Evolutionary conservation across 2,797 vertebrate genomes (phyloP).

Genomic region (Amblyopsis hoosieri): DNA sequence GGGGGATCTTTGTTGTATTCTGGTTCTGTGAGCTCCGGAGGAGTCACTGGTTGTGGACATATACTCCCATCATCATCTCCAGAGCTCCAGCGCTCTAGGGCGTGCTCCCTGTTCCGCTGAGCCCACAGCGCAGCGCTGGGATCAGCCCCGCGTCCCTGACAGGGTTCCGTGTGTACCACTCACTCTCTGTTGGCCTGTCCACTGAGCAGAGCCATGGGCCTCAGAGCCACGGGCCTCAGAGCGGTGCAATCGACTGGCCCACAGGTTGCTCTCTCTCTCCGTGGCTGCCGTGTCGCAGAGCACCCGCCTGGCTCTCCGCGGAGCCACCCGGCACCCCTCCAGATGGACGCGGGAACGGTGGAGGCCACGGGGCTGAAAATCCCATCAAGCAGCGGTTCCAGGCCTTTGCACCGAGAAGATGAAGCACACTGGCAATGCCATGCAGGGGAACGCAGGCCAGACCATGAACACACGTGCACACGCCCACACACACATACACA

Average conservation of each 20-base stretch:
- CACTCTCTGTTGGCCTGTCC: slow-evolving; percentile 68
- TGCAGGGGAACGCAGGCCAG: slow-evolving; percentile 75
- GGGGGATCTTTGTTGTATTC: slow-evolving; percentile 54
- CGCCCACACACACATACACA: neutral
- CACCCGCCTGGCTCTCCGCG: slow-evolving; percentile 61
- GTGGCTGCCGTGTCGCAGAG: slow-evolving; percentile 63
- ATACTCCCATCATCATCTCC: too few species aligned
- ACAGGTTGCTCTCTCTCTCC: slow-evolving; percentile 69
- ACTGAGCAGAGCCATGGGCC: slow-evolving; percentile 59
- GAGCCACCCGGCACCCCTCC: slow-evolving; percentile 68
- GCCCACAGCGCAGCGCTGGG: slow-evolving; percentile 62
- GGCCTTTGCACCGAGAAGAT: slow-evolving; percentile 79
- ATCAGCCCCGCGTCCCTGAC: slow-evolving; percentile 68
- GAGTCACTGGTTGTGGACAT: slow-evolving; percentile 51
- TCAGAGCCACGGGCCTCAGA: slow-evolving; percentile 69
- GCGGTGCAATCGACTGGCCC: slow-evolving; percentile 67
- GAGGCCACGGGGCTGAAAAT: slow-evolving; percentile 81
- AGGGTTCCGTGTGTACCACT: slow-evolving; percentile 53
- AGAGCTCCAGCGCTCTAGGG: slow-evolving; percentile 47
- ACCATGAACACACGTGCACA: slow-evolving; percentile 51
- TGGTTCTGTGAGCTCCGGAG: slow-evolving; percentile 61
- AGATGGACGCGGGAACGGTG: slow-evolving; percentile 73
- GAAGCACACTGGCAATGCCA: slow-evolving; percentile 65
- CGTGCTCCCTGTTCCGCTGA: slow-evolving; percentile 62
- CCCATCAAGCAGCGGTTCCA: slow-evolving; percentile 82